Base-by-base conservation (phyloP, 2,113 vertebrate species). In the Pavo muticus region DNA sequence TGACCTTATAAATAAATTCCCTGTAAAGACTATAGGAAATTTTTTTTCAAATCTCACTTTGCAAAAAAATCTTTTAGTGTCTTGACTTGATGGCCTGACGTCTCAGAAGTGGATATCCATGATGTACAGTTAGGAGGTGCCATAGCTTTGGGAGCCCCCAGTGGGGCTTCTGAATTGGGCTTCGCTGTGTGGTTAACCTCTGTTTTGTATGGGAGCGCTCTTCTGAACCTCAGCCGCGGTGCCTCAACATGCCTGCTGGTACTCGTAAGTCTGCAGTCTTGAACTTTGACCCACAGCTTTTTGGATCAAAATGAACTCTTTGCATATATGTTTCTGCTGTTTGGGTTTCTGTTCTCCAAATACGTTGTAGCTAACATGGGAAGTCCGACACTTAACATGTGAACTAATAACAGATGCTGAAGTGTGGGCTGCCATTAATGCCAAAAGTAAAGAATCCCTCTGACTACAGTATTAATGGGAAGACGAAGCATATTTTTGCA, bases 381-480 rank as follows among this genome's bases (percentile, higher is more conserved):
- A 84, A 40, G 37, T 32, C 74, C 59, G 70, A 14, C 71, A 32
- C 84, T 84, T 84, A 54, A 92, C 91, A 94, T 96, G 74, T 84
- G 73, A 90, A 85, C 71, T 81, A 54, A 29, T 54, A 47, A 30
- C 57, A 25, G 68, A 84, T 92, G 91, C 78, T 52, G 9, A 91
- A 87, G 47, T 82, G 85, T 87, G 78, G 91, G 30, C 91, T 95
- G 88, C 79, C 42, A 30, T 60, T 93, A 81, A 84, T 4, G 12
- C 80, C 16, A 5, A 24, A 45, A 96, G 50, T 70, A 90, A 56
- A 42, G 72, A 81, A 47, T 93, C 47, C 39, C 61, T 95, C 83
- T 86, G 90, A 96, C 84, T 91, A 57, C 84, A 90, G 69, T 93
- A 83, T 94, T 97, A 90, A 76, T 96, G 88, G 89, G 90, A 97